Conservation (phyloP, 2,888 invertebrate genomes). For the Tethea ocularis region DNA sequence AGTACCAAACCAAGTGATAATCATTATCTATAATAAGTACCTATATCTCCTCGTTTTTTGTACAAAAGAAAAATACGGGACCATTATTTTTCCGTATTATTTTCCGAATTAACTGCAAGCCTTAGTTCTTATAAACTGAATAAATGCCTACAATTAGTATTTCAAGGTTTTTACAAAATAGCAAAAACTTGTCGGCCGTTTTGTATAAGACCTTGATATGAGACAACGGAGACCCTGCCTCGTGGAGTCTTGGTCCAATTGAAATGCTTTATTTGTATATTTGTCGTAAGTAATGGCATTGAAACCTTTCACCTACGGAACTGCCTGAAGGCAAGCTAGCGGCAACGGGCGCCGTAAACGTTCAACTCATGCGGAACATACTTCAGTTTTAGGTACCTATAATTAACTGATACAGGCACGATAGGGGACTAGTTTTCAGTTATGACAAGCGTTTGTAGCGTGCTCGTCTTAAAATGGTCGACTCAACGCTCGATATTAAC, state of each 20-base stretch:
- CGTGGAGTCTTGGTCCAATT: neutral
- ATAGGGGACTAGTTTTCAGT: neutral
- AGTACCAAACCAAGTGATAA: no score
- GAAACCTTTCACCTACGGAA: slow-evolving; percentile 64
- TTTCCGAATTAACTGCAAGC: no score
- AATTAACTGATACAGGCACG: no score
- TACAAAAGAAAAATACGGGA: no score
- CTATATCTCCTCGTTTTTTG: no score
- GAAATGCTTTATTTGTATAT: slow-evolving; percentile 23
- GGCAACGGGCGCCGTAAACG: slow-evolving; percentile 42
- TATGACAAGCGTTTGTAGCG: no score
- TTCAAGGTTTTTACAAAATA: neutral
- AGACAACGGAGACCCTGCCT: slow-evolving; percentile 18
- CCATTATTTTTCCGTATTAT: no score
- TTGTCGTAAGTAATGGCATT: slow-evolving; percentile 47
- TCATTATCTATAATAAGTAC: no score
- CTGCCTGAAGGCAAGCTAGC: slow-evolving; percentile 50
- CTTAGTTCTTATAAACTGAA: no score
- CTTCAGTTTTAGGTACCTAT: neutral
- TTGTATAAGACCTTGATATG: slow-evolving; percentile 28
- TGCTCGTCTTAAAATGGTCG: no score
- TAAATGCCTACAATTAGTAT: neutral
- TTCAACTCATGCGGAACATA: slow-evolving; percentile 20
- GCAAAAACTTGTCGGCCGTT: neutral
- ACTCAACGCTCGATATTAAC: no score